Evolutionary conservation across 2,888 invertebrate species (phyloP).

Genomic region (Protophormia terraenovae): DNA sequence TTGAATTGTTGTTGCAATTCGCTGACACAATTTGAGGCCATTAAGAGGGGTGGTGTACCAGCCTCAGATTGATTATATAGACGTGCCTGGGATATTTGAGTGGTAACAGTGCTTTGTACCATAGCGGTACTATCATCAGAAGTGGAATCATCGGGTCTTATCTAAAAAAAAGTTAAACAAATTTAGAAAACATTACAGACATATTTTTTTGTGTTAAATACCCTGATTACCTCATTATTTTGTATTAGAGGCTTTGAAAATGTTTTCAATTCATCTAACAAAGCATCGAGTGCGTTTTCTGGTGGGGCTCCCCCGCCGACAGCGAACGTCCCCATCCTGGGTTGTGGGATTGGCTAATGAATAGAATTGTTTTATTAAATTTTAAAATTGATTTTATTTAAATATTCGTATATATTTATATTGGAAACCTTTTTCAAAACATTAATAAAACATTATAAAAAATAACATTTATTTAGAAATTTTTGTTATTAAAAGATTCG

Average conservation of each 20-base stretch:
- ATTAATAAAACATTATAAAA: conserved; percentile 52
- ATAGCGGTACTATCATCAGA: conserved; percentile 81
- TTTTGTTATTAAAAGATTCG: conserved; percentile 12
- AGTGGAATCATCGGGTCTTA: conserved; percentile 81
- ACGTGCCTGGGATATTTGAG: conserved; percentile 81
- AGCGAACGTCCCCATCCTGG: conserved; percentile 84
- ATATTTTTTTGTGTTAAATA: not conserved
- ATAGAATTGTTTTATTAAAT: conserved; percentile 34
- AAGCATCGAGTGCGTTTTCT: conserved; percentile 98
- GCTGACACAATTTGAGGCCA: conserved; percentile 54
- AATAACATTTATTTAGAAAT: conserved; percentile 43
- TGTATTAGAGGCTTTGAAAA: conserved; percentile 87
- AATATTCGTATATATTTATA: not conserved
- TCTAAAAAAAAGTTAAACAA: conserved; percentile 70
- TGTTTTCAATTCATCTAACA: conserved; percentile 96
- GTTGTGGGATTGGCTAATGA: conserved; percentile 84
- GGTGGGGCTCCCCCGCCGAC: conserved; percentile 84
- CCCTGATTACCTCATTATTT: conserved; percentile 75
- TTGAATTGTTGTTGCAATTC: conserved; percentile 81
- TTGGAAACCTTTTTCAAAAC: conserved; percentile 11
- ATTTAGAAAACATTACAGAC: not conserved
- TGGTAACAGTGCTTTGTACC: conserved; percentile 81
- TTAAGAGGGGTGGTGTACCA: conserved; percentile 64
- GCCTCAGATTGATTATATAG: conserved; percentile 77
- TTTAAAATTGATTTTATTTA: not conserved